phyloP scores from a whole-genome alignment of 2,888 invertebrate species.

The Napeogenes sylphis region DNA sequence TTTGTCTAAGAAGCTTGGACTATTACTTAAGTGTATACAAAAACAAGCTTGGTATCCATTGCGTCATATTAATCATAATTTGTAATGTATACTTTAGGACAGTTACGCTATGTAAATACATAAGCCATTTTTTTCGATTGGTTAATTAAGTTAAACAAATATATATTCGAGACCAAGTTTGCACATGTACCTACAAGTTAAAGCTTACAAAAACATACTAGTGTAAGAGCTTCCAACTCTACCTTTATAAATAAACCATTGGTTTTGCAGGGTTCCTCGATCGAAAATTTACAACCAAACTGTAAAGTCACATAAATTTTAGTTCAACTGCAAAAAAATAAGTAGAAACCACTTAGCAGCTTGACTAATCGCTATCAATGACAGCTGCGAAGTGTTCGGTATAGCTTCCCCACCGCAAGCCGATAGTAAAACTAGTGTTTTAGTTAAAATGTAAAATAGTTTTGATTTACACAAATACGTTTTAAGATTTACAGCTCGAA shows the following conservation, averaged over 20 bases:
- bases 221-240: constrained; percentile 43
- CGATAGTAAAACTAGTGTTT: constrained; percentile 32
- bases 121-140: too few relatives aligned
- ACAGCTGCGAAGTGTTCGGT: constrained; percentile 49
- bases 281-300: constrained; percentile 72
- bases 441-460: constrained; percentile 19
- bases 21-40: constrained; percentile 26
- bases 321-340: constrained; percentile 72
- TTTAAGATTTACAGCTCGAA: constrained; percentile 10
- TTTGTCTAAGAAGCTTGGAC: constrained; percentile 30
- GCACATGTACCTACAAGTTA: too few relatives aligned
- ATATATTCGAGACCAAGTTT: too few relatives aligned
- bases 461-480: constrained; percentile 34
- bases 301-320: constrained; percentile 77
- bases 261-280: constrained; percentile 73
- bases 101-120: too few relatives aligned
- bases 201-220: not conserved
- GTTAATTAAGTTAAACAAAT: too few relatives aligned
- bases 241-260: constrained; percentile 75
- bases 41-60: constrained; percentile 14
- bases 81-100: too few relatives aligned
- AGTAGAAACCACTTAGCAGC: constrained; percentile 72
- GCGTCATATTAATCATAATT: constrained; percentile 5
- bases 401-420: constrained; percentile 47
- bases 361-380: constrained; percentile 74